Evolutionary conservation across 2,888 invertebrate species (phyloP), one percentile per base, ranked within the genome.

Genomic region (Hirtodrosophila cameraria): DNA sequence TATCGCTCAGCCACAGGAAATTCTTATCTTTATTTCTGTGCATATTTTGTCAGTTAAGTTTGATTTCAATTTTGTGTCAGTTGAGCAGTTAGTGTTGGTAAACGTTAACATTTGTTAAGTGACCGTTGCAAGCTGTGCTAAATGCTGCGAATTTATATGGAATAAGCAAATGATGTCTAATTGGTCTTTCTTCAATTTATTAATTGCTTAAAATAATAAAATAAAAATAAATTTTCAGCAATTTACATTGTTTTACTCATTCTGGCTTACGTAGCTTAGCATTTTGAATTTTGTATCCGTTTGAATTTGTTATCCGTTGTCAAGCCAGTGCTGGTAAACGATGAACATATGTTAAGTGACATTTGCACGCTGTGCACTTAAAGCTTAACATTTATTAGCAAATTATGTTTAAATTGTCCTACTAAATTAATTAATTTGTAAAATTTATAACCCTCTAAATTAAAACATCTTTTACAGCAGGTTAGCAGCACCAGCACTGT

Each of bases 401-500:
- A n/a, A 8, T 7, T 6, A 13, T 3, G 9, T 8, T 20, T 13
- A 13, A 13, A 7, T 6, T 33, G 4, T 7, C n/a, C n/a, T 2
- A 8, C 1, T 1, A 41, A 49, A 28, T 30, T 27, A 16, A 6
- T 38, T 27, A 38, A 23, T 16, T 2, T 0, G 15, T 28, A 3
- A 18, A 18, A n/a, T 12, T 3, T 8, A 5, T 1, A 16, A n/a
- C n/a, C 9, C 12, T 11, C 3, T 23, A n/a, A 23, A 25, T 45
- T 23, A 6, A 8, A 35, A 20, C n/a, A 30, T n/a, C 5, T 2
- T 41, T 25, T 27, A 8, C n/a, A 20, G 1, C 12, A 9, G 9
- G 50, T 36, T 66, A 62, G 50, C 66, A 71, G 54, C 62, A 5
- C 46, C 6, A 1, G 7, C 6, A 6, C 2, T 35, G 7, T 3